Conservation (phyloP, 2,797 vertebrate genomes). For the Sarcoramphus papa region DNA sequence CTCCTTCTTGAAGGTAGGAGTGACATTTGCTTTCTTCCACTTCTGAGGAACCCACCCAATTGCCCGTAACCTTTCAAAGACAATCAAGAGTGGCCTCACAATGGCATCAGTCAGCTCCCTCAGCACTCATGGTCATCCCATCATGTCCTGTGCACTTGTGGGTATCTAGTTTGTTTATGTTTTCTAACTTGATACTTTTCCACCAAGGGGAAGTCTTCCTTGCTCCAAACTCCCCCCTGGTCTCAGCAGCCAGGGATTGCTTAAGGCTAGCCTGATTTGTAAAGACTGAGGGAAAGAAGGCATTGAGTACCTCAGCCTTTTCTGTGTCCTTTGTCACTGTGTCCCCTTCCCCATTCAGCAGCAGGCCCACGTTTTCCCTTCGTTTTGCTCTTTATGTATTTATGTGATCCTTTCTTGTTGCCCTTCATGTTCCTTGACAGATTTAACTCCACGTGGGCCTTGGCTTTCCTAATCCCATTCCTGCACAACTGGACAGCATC, state of each 20-base stretch:
- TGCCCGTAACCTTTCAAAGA: neutral
- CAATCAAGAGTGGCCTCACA: neutral
- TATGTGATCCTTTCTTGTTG: neutral
- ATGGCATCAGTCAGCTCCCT: neutral
- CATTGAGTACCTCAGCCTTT: neutral
- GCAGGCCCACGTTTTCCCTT: neutral
- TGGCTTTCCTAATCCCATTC: neutral
- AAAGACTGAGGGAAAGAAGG: neutral
- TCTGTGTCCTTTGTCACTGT: neutral
- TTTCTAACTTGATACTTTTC: neutral
- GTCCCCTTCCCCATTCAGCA: neutral
- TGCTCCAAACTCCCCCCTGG: neutral
- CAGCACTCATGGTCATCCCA: neutral
- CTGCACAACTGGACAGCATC: neutral
- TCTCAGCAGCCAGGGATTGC: neutral
- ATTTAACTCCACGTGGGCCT: neutral
- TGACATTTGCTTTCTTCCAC: neutral
- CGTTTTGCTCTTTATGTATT: neutral
- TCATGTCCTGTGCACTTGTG: neutral
- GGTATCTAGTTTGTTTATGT: neutral
- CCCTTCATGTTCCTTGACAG: neutral
- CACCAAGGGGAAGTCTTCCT: neutral
- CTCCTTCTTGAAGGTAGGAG: neutral
- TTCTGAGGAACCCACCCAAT: neutral
- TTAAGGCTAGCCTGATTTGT: neutral